A percentile compares a stretch with the other conserved stretches of the same genome.
phyloP scores from a whole-genome alignment of 2,888 invertebrate genomes.

The Drosophila mimetica region DNA sequence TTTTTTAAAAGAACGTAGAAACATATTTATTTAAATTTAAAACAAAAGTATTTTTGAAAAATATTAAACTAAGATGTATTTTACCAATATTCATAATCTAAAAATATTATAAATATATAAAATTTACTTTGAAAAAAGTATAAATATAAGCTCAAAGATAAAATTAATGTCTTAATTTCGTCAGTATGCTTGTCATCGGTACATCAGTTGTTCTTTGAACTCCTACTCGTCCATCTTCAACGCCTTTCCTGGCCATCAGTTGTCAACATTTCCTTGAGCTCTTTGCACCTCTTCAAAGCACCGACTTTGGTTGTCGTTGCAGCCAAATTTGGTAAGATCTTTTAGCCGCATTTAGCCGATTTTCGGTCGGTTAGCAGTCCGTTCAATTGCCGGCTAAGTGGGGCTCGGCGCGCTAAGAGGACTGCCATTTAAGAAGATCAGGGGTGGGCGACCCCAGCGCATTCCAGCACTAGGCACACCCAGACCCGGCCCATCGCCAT shows the following conservation, averaged over 20 bases:
- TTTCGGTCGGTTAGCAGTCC: constrained; percentile 11
- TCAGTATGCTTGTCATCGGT: neutral
- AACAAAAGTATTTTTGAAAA: too few relatives aligned
- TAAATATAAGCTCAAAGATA: neutral
- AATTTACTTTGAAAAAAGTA: too few relatives aligned
- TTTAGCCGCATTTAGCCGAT: constrained; percentile 23
- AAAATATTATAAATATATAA: too few relatives aligned
- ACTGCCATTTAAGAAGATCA: constrained; percentile 23
- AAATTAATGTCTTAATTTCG: neutral
- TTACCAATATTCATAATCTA: too few relatives aligned
- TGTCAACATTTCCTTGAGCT: constrained; percentile 5
- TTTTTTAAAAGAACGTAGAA: too few relatives aligned
- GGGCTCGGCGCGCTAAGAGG: constrained; percentile 4
- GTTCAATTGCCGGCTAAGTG: constrained; percentile 24
- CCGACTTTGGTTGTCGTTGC: constrained; percentile 15
- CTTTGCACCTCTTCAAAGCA: constrained; percentile 13
- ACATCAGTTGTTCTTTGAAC: constrained; percentile 9
- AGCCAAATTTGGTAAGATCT: constrained; percentile 35
- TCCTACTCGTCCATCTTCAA: constrained; percentile 6
- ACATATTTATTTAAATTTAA: too few relatives aligned
- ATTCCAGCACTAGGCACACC: constrained; percentile 37
- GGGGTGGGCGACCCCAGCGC: constrained; percentile 44
- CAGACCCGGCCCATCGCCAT: constrained; percentile 39
- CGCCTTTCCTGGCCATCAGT: constrained; percentile 7
- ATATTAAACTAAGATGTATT: too few relatives aligned